Evolutionary conservation across 2,797 vertebrate genomes (phyloP).

Genomic region (Champsocephalus esox): DNA sequence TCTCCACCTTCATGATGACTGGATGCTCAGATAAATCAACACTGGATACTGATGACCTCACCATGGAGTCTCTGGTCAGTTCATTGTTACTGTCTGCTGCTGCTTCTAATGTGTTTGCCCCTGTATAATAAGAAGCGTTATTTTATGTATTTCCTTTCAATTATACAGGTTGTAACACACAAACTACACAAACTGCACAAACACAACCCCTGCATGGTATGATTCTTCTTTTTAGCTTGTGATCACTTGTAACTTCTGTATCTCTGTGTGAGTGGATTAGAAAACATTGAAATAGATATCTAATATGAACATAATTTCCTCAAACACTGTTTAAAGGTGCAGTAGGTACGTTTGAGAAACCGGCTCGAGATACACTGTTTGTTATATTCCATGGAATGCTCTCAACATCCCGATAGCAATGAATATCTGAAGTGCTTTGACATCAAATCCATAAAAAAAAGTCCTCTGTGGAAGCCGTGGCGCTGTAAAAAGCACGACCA

Average conservation of each 20-base stretch:
- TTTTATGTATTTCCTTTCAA: neutral
- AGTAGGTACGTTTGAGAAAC: no score
- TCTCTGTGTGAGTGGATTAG: no score
- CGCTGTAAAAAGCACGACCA: no score
- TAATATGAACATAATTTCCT: neutral
- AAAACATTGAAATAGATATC: no score
- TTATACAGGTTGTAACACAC: neutral
- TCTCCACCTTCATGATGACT: conserved; percentile 62
- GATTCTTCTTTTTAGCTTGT: neutral
- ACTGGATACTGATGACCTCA: conserved; percentile 61
- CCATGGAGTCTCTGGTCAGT: conserved; percentile 57
- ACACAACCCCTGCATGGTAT: conserved; percentile 2
- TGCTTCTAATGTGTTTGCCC: conserved; percentile 16
- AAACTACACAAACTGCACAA: no score
- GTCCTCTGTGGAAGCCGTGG: no score
- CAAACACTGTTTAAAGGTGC: neutral
- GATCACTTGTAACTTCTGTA: neutral
- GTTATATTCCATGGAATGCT: no score
- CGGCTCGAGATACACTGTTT: no score
- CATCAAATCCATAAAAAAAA: no score
- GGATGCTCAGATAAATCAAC: conserved; percentile 56
- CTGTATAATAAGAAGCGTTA: neutral
- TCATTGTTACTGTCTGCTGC: conserved; percentile 18
- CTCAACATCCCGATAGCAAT: no score
- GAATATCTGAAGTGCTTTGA: no score